phyloP scores from a whole-genome alignment of 1,140 invertebrate species.

The Ctenoplectra terminalis region DNA sequence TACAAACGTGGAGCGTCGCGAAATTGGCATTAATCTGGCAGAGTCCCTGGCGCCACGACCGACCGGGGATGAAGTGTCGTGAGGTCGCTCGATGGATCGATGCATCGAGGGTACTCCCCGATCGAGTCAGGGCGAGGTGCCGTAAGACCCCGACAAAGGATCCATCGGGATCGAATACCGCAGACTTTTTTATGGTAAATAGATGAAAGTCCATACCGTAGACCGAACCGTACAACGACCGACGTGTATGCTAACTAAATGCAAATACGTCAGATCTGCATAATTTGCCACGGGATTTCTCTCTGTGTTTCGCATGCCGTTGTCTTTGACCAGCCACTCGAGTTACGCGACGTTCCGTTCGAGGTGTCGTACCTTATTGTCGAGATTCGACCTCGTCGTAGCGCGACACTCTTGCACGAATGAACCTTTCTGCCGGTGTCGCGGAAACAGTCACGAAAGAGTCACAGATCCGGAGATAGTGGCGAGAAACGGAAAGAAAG shows the following conservation, averaged over 20 bases:
- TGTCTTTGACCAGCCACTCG: conserved; percentile 54
- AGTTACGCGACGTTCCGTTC: conserved; percentile 44
- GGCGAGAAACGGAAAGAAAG: conserved; percentile 2
- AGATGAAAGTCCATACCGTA: conserved; percentile 68
- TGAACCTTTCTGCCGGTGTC: not conserved
- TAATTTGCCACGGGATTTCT: conserved; percentile 71
- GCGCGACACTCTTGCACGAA: not conserved
- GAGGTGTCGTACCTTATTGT: conserved; percentile 31
- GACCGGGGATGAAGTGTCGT: conserved; percentile 17
- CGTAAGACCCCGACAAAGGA: conserved; percentile 48
- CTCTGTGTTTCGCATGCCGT: conserved; percentile 66
- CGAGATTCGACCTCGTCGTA: not conserved
- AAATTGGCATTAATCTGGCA: conserved; percentile 42
- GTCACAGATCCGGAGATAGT: not conserved
- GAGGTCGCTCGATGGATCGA: too few species aligned
- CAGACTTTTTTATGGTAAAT: conserved; percentile 70
- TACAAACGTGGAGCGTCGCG: not conserved
- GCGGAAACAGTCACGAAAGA: not conserved
- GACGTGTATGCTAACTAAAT: conserved; percentile 70
- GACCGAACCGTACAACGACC: conserved; percentile 44
- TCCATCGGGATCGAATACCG: conserved; percentile 57
- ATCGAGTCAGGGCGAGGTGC: conserved; percentile 46
- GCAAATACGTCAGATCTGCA: conserved; percentile 71
- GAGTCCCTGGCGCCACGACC: conserved; percentile 17
- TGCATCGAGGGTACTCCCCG: not conserved